phyloP scores from a whole-genome alignment of 2,113 vertebrate species.

The Apodemus sylvaticus region DNA sequence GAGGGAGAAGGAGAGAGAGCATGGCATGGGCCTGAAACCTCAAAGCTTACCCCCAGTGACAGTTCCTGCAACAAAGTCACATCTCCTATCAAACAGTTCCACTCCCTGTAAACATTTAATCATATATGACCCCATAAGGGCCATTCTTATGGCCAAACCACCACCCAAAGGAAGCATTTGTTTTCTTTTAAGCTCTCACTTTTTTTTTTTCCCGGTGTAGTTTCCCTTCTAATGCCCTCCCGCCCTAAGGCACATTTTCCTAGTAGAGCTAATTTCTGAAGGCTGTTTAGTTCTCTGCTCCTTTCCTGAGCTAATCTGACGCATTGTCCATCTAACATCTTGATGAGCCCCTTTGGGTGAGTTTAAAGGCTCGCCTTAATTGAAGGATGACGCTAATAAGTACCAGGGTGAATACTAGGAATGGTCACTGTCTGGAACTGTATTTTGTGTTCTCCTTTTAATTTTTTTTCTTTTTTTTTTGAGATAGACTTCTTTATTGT shows the following conservation, averaged over 20 bases:
- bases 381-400: background rate
- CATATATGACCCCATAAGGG: background rate
- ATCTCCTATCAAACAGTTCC: background rate
- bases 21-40: background rate
- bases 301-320: background rate
- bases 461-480: background rate
- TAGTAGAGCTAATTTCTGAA: background rate
- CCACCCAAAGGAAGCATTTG: background rate
- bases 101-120: background rate
- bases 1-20: background rate
- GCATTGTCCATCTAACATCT: background rate
- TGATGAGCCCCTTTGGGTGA: background rate
- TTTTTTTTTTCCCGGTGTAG: background rate
- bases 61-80: background rate
- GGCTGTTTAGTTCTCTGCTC: background rate
- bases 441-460: background rate
- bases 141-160: background rate
- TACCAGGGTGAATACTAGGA: background rate
- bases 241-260: background rate
- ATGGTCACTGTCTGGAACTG: background rate
- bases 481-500: background rate
- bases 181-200: background rate
- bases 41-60: background rate
- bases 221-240: background rate
- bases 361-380: background rate